These are phyloP conservation scores for Dicycla oo DNA, from an alignment of 2,888 invertebrate genomes.

Conservation along the genomic window DNA sequence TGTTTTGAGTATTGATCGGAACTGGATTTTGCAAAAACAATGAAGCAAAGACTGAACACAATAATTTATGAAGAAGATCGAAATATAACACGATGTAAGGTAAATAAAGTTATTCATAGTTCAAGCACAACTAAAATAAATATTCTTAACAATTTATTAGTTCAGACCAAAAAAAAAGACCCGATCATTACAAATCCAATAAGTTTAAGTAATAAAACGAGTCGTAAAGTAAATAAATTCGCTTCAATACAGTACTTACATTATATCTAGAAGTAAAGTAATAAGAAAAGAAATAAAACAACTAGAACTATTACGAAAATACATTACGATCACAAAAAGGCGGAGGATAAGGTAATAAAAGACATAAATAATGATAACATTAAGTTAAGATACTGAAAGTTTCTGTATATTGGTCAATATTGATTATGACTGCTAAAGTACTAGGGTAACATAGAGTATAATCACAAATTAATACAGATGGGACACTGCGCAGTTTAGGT, in stretches of 20 bases:
- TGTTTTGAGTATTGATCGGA: constrained; percentile 13
- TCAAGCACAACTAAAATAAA: neutral
- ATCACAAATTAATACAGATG: too few species aligned
- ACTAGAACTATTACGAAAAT: constrained; percentile 25
- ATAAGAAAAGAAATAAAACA: constrained; percentile 33
- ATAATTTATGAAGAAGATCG: neutral
- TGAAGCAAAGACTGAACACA: neutral
- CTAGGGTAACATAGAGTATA: neutral
- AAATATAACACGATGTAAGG: neutral
- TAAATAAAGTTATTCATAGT: neutral
- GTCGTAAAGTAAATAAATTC: constrained; percentile 27
- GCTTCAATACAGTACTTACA: neutral
- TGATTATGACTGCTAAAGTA: constrained; percentile 19
- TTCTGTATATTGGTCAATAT: constrained; percentile 27
- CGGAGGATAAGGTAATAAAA: constrained; percentile 40
- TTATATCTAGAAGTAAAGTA: constrained; percentile 19
- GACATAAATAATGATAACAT: constrained; percentile 37
- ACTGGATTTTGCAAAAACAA: neutral
- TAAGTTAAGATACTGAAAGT: constrained; percentile 20
- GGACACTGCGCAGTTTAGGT: too few species aligned
- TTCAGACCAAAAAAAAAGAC: constrained; percentile 6
- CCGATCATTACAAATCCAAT: constrained; percentile 25
- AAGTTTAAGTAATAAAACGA: constrained; percentile 25
- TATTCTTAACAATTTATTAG: neutral
- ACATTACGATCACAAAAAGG: constrained; percentile 43